Base-by-base conservation (phyloP, 1,140 invertebrate genomes). In the Nasonia giraulti region DNA sequence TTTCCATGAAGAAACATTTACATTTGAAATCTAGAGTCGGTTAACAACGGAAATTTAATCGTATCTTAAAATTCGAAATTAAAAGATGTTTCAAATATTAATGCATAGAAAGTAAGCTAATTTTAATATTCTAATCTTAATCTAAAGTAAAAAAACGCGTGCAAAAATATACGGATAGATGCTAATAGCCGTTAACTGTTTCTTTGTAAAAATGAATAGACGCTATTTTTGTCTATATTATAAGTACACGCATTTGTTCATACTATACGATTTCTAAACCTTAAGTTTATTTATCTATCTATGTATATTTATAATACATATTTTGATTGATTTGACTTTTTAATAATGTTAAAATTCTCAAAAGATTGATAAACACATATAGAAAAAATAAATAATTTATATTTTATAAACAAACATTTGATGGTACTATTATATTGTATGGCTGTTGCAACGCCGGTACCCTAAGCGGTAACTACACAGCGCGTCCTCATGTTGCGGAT, bases 191-290 rank as follows among this genome's bases (percentile, higher is more conserved):
- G n/a, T 80, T 79, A 80, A 80, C 81, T 86, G 81, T 83, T 86
- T 86, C 85, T 69, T 86, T 82, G 73, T 86, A 86, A 78, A 86
- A 83, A 83, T 78, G 50, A 76, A 83, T 79, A 75, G 66, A 76
- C 69, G 50, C 73, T n/a, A 33, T 79, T 79, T 84, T 77, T 6
- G 27, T 86, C 75, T 66, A 80, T 27, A 66, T 6, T 68, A 31
- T 27, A 27, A 27, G 27, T 27, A 74, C 27, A 10, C 55, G 47
- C 69, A 62, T 75, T 84, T n/a, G 66, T 73, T 80, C 73, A 20
- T 79, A 73, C 55, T 47, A 73, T 62, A 73, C 2, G 5, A 11
- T 75, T 6, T 11, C 7, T n/a, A 44, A 44, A 44, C 40, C 68
- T 27, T 71, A 71, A 12, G 5, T 71, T 62, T n/a, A 7, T 62